Percentiles rank a stretch among this genome's conserved stretches.
These are phyloP conservation scores for Nothoprocta pentlandii DNA, from an alignment of 2,113 vertebrate genomes.

Conservation along the genomic window DNA sequence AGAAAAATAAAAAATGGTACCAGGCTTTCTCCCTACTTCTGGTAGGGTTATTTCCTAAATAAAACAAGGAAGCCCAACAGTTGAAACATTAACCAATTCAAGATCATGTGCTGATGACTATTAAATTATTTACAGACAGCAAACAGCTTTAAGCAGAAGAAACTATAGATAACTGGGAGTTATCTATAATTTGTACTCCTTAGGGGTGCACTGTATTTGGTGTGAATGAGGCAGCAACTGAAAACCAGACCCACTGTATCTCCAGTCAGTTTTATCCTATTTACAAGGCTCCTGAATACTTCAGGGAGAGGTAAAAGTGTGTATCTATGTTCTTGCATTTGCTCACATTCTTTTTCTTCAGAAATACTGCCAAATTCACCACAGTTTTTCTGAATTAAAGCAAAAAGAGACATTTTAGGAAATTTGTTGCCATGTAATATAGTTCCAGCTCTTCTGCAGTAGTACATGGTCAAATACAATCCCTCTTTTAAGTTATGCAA, in stretches of 20 bases:
- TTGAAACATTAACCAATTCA: background rate
- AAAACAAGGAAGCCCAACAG: background rate
- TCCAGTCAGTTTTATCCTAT: background rate
- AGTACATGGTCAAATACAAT: background rate
- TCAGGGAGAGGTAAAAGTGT: background rate
- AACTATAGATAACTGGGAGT: background rate
- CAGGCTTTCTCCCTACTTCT: background rate
- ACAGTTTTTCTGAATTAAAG: background rate
- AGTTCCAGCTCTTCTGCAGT: background rate
- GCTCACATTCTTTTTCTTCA: background rate
- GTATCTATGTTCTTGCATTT: background rate
- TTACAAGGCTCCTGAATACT: background rate
- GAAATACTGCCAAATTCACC: background rate
- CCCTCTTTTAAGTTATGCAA: accelerated
- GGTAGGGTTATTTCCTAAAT: background rate
- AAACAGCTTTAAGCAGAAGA: background rate
- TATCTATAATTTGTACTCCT: background rate
- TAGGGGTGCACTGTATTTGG: background rate
- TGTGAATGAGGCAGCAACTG: background rate
- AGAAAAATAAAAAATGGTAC: background rate
- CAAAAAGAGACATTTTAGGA: background rate
- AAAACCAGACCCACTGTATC: background rate
- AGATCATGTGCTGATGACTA: background rate
- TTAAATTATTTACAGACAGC: background rate
- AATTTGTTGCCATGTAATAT: background rate